phyloP scores from a whole-genome alignment of 2,888 invertebrate genomes.

The Andrena trimmerana region DNA sequence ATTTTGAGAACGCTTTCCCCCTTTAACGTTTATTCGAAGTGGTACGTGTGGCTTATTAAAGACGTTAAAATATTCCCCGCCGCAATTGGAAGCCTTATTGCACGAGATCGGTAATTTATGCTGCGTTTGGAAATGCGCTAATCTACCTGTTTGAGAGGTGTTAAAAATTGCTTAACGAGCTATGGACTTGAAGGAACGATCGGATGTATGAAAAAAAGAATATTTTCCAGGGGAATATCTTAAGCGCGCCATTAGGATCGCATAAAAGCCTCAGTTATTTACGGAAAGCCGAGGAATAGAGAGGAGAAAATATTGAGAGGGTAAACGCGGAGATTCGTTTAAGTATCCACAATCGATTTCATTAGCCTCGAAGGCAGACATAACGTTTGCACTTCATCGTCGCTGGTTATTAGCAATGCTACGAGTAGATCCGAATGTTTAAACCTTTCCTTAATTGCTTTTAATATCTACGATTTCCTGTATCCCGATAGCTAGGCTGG shows the following conservation, averaged over 20 bases:
- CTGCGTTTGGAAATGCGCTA: not conserved
- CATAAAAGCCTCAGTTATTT: not conserved
- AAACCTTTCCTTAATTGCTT: not conserved
- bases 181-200: not conserved
- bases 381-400: not conserved
- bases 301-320: not conserved
- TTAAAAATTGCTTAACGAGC: not conserved
- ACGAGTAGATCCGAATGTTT: not conserved
- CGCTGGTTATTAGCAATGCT: not conserved
- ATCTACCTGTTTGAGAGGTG: not conserved
- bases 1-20: not conserved
- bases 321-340: not conserved
- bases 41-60: not conserved
- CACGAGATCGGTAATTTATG: not conserved
- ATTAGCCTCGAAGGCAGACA: not conserved
- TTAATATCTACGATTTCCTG: not conserved
- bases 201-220: not conserved
- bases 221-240: constrained; percentile 4
- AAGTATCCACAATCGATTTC: not conserved
- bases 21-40: not conserved
- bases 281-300: not conserved
- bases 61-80: not conserved
- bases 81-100: not conserved
- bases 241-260: not conserved
- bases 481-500: not conserved